Evolutionary conservation across 2,888 invertebrate species (phyloP), one percentile per base, ranked within the genome.

Genomic region (Prosapia bicincta): DNA sequence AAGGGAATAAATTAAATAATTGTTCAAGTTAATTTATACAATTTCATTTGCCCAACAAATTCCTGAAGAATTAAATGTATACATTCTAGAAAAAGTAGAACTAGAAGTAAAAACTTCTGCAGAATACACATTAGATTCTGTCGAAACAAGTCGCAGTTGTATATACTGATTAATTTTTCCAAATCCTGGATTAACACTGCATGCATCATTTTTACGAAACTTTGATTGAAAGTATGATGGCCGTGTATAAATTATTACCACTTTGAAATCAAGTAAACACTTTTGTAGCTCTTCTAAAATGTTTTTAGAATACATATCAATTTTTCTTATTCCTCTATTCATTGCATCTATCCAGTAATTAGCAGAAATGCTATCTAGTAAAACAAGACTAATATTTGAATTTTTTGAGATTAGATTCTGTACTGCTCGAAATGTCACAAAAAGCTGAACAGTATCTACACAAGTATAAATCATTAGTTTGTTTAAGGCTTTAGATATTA

Each of bases 191-290:
- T 69, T 26, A 10, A 26, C 26, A 10, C 32, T 72, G 25, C 28
- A n/a, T 24, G 30, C 13, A 20, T 69, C 65, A 28, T 32, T 0
- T 26, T 71, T 74, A 26, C 67, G 67, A 0, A 71, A 66, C 70
- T 78, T 77, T 26, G 80, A 80, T 23, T 79, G 78, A 32, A 87
- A 88, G 82, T 89, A 86, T 80, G 83, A 84, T 67, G 88, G 87
- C 83, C 85, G 87, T 72, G 88, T 89, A 80, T 88, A 90, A 38
- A 89, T 80, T 72, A 88, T 83, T 68, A 84, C 83, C 69, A 87
- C 83, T 83, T 88, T 88, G 79, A 86, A 87, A 79, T 86, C 86
- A 81, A 85, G 86, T 25, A 86, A 85, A 72, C 85, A 83, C 81
- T 84, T 86, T 82, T 86, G 86, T 78, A 90, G 83, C 7, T 83